phyloP scores from a whole-genome alignment of 1,140 invertebrate species.

The Drosophila punjabiensis region DNA sequence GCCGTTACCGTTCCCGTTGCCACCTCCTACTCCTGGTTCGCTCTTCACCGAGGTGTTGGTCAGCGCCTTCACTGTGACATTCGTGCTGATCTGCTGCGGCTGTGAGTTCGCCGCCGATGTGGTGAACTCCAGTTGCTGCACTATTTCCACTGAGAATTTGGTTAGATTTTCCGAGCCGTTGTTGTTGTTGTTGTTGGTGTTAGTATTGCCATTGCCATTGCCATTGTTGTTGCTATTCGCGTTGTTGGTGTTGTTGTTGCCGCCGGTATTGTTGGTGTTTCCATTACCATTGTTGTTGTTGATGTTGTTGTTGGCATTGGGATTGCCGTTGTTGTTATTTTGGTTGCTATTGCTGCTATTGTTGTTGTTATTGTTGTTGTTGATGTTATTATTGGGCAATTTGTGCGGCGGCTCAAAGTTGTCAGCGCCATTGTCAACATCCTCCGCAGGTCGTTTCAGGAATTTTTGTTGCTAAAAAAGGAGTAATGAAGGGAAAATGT shows the following conservation, averaged over 20 bases:
- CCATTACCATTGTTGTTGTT: slow-evolving; percentile 86
- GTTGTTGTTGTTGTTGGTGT: slow-evolving; percentile 63
- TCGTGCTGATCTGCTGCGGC: slow-evolving; percentile 95
- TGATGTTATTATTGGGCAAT: slow-evolving; percentile 89
- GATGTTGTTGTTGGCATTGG: slow-evolving; percentile 86
- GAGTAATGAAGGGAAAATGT: neutral
- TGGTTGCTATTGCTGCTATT: slow-evolving; percentile 85
- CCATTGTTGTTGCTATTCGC: slow-evolving; percentile 56
- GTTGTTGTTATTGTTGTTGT: slow-evolving; percentile 71
- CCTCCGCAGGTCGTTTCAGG: slow-evolving; percentile 90
- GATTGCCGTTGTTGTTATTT: slow-evolving; percentile 63
- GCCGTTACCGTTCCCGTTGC: slow-evolving; percentile 13
- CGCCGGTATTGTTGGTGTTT: slow-evolving; percentile 73
- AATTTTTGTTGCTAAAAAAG: slow-evolving; percentile 93
- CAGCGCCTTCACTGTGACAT: slow-evolving; percentile 95
- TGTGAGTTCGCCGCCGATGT: slow-evolving; percentile 92
- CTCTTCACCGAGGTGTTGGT: slow-evolving; percentile 93
- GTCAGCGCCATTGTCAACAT: slow-evolving; percentile 88
- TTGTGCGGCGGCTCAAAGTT: slow-evolving; percentile 91
- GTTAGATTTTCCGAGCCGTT: slow-evolving; percentile 88
- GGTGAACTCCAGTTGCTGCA: slow-evolving; percentile 95
- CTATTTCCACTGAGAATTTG: slow-evolving; percentile 96
- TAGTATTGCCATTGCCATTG: slow-evolving; percentile 85
- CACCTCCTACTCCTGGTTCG: slow-evolving; percentile 86
- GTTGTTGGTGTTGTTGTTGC: slow-evolving; percentile 58